Conservation (phyloP, 2,888 invertebrate genomes). For the Aleiodes testaceus region DNA sequence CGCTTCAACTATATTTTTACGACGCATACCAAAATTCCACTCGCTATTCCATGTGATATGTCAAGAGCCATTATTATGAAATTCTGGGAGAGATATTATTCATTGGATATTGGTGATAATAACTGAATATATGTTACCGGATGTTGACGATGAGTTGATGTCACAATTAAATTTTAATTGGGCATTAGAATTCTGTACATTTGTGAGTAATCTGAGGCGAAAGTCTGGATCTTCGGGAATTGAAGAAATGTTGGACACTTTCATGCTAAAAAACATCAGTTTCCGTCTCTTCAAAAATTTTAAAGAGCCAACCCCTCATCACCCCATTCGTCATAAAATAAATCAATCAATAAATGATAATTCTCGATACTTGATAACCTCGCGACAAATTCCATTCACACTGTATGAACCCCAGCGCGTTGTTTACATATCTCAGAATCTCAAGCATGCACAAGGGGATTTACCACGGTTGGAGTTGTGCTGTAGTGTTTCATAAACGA, state of each 20-base stretch:
- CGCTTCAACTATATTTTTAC: constrained; percentile 62
- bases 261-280: no score
- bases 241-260: no score
- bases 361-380: not conserved
- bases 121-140: no score
- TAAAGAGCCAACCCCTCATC: no score
- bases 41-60: constrained; percentile 25
- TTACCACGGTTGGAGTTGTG: constrained; percentile 10
- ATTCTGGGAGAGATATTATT: not conserved
- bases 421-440: constrained; percentile 25
- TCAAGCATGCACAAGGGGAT: constrained; percentile 7
- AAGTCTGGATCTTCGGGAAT: no score
- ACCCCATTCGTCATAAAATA: no score
- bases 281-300: no score
- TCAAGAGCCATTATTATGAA: not conserved
- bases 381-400: constrained; percentile 7
- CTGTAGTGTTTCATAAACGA: constrained; percentile 7
- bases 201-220: no score
- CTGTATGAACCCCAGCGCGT: not conserved
- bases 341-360: constrained; percentile 4
- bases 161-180: no score
- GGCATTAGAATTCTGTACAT: no score
- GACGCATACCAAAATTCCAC: constrained; percentile 35
- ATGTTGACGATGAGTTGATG: no score
- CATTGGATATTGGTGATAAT: not conserved